Base-by-base conservation (phyloP, 2,888 invertebrate species). In the Stenchaetothrips biformis region DNA sequence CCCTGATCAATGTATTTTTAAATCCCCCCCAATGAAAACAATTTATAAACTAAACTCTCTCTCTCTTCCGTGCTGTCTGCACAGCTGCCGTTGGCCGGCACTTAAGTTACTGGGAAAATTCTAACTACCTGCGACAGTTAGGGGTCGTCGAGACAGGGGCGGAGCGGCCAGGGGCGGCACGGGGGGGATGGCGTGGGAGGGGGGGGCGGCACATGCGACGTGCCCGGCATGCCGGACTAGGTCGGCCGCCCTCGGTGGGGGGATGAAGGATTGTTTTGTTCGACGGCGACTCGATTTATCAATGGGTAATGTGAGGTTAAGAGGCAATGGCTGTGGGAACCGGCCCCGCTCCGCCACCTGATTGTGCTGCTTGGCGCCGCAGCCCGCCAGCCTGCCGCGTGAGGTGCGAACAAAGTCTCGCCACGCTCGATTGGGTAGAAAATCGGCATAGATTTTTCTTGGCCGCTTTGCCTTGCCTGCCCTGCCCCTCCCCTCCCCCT, bases 61-160 rank as follows among this genome's bases (percentile, higher is more conserved):
- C n/a, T n/a, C n/a, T 4, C 53, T 18, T 4, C 53, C 53, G 13
- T 18, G 2, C 53, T 53, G 16, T 53, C 53, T 53, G 16, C 53
- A 53, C 16, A 6, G 53, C 53, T 18, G 18, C 53, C 53, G 53
- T 53, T 53, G 13, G 53, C 53, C 18, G 16, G 53, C 53, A 9
- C 53, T 74, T 21, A 25, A 59, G 13, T 59, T 59, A 13, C 59
- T 18, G 67, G 67, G 7, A 74, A 74, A 74, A 74, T 74, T 25
- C 67, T 74, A 74, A 74, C 67, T 74, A 74, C 67, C 67, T 74
- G 67, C 67, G 67, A 74, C 67, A 74, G 67, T 11, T 74, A 74
- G 67, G 21, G 21, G 21, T 18, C 18, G 59, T 6, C 59, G 59
- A 13, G 59, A 18, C 59, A 0, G 59, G 59, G 59, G 53, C 9